Evolutionary conservation across 2,797 vertebrate species (phyloP).

Genomic region (Cottoperca gobio): DNA sequence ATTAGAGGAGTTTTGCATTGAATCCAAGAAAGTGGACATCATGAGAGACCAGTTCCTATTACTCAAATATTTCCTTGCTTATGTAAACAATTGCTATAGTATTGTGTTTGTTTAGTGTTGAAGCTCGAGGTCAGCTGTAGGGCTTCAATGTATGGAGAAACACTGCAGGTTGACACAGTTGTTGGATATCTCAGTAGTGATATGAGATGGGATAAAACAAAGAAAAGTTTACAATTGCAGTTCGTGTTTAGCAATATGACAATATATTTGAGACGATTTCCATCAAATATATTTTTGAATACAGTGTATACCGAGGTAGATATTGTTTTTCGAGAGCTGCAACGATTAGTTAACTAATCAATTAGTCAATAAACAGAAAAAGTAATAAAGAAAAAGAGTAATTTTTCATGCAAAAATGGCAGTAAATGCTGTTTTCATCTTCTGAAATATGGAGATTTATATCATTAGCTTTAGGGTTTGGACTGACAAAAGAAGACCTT

Average conservation of each 20-base stretch:
- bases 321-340: too few species aligned
- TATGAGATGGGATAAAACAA: neutral
- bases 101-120: slow-evolving; percentile 13
- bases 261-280: neutral
- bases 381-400: too few species aligned
- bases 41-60: fast-evolving
- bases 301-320: neutral
- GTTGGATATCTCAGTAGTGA: neutral
- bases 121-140: neutral
- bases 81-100: neutral
- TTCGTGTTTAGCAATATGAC: neutral
- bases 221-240: neutral
- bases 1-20: neutral
- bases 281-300: too few species aligned
- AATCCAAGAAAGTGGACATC: neutral
- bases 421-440: too few species aligned
- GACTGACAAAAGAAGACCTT: too few species aligned
- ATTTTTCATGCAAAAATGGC: too few species aligned
- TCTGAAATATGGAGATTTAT: too few species aligned
- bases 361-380: too few species aligned
- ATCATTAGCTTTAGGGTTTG: too few species aligned
- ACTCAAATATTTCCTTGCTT: neutral
- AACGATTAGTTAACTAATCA: too few species aligned
- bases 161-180: neutral
- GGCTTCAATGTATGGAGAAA: neutral